Percentiles rank a stretch among this genome's conserved stretches.
Conservation (phyloP, 2,888 invertebrate species). For the Lepidonotus clava region DNA sequence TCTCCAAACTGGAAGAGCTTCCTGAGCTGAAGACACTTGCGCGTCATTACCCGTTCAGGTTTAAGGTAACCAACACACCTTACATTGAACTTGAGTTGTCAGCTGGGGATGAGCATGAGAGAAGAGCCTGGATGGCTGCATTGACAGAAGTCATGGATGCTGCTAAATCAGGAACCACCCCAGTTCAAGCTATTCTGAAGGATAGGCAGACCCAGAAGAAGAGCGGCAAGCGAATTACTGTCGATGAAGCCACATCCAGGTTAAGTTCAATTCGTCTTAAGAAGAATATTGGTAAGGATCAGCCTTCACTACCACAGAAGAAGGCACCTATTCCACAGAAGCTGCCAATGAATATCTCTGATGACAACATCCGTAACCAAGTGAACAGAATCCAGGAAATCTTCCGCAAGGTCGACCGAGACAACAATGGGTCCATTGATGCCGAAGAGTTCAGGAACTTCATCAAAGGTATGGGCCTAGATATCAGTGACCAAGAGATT, state of each 20-base stretch:
- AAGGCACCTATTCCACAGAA: not conserved
- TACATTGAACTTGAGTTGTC: slow-evolving; percentile 62
- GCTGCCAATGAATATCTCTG: not conserved
- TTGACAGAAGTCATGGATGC: slow-evolving; percentile 53
- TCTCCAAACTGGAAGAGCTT: not conserved
- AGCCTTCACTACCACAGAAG: not conserved
- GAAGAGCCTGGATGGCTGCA: slow-evolving; percentile 50
- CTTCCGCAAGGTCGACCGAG: slow-evolving; percentile 62
- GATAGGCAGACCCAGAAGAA: not conserved
- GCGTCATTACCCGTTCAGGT: slow-evolving; percentile 13
- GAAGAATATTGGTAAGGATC: not conserved
- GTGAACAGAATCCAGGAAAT: slow-evolving; percentile 60
- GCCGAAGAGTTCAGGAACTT: slow-evolving; percentile 62
- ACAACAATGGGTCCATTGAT: slow-evolving; percentile 64
- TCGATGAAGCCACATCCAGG: slow-evolving; percentile 23
- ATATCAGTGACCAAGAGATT: slow-evolving; percentile 59
- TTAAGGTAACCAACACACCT: slow-evolving; percentile 60
- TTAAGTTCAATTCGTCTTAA: not conserved
- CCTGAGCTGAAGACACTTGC: not conserved
- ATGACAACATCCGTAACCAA: not conserved
- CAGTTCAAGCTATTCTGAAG: slow-evolving; percentile 46
- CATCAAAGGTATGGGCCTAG: slow-evolving; percentile 61
- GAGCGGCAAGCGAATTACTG: not conserved
- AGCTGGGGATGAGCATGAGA: not conserved
- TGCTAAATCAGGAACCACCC: slow-evolving; percentile 41